These are phyloP conservation scores for Pongo pygmaeus DNA, from an alignment of 2,113 vertebrate genomes.

Conservation along the genomic window DNA sequence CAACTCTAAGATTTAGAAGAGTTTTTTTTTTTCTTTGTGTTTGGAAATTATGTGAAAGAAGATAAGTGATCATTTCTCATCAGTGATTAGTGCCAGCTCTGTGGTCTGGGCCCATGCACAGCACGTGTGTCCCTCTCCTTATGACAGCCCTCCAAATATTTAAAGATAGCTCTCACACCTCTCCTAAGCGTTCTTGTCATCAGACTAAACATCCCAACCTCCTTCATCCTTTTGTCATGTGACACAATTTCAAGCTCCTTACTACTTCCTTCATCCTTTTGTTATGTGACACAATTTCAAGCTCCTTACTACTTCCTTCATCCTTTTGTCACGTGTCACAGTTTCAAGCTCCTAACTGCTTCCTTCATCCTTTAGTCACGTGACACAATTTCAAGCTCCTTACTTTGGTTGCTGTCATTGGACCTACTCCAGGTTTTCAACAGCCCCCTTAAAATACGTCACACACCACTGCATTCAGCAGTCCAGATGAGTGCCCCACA, in stretches of 20 bases:
- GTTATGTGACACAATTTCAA: constrained; percentile 24
- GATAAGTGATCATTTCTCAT: not conserved
- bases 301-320: constrained; percentile 8
- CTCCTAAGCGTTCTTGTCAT: constrained; percentile 51
- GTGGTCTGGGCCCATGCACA: not conserved
- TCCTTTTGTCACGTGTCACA: constrained; percentile 49
- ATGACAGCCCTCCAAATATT: constrained; percentile 59
- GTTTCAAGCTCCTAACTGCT: not conserved
- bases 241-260: not conserved
- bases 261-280: constrained; percentile 38
- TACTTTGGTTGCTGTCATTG: constrained; percentile 29
- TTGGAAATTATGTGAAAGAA: constrained; percentile 47
- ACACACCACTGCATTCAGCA: not conserved
- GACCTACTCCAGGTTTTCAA: constrained; percentile 41
- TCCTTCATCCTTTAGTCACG: constrained; percentile 55
- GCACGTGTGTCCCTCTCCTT: not conserved
- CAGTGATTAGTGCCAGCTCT: not conserved
- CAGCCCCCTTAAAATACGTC: not conserved
- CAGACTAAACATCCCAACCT: constrained; percentile 73
- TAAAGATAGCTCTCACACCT: constrained; percentile 57
- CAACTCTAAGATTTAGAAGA: not conserved
- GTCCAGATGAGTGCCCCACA: not conserved
- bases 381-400: not conserved
- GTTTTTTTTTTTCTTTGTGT: not conserved
- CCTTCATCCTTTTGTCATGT: constrained; percentile 53